Evolutionary conservation across 2,888 invertebrate species (phyloP).

Genomic region (Drosophila mayaguana): DNA sequence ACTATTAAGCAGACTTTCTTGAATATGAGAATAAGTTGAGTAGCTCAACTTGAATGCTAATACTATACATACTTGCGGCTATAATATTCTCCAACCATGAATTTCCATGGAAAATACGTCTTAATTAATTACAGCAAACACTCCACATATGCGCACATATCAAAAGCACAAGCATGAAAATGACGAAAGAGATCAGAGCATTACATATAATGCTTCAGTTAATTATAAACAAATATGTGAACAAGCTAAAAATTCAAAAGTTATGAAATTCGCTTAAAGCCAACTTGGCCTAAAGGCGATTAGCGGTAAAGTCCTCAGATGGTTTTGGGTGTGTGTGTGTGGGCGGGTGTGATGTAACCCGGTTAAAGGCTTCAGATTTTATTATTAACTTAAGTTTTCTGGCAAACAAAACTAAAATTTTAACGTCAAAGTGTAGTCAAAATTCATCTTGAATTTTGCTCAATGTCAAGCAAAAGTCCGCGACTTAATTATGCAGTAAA

Average conservation of each 20-base stretch:
- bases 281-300: constrained; percentile 46
- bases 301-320: constrained; percentile 28
- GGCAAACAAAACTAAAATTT: constrained; percentile 73
- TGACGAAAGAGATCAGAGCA: background rate
- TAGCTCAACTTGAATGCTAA: background rate
- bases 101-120: constrained; percentile 1
- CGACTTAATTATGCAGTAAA: constrained; percentile 68
- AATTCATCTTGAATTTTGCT: constrained; percentile 66
- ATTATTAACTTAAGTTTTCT: constrained; percentile 61
- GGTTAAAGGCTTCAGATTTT: constrained; percentile 16
- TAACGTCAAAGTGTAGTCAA: constrained; percentile 36
- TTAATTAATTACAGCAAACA: constrained; percentile 30
- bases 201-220: constrained; percentile 48
- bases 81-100: background rate
- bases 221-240: constrained; percentile 73
- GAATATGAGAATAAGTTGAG: background rate
- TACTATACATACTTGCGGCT: background rate
- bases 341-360: background rate
- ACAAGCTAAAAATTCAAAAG: constrained; percentile 41
- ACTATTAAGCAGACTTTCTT: background rate
- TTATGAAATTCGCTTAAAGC: constrained; percentile 65
- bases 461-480: constrained; percentile 66
- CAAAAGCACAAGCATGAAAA: constrained; percentile 28
- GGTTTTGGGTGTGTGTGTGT: background rate
- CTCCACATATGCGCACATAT: constrained; percentile 12